A percentile compares a stretch with the other conserved stretches of the same genome.
phyloP scores from a whole-genome alignment of 2,888 invertebrate genomes.

The Sepiola atlantica region DNA sequence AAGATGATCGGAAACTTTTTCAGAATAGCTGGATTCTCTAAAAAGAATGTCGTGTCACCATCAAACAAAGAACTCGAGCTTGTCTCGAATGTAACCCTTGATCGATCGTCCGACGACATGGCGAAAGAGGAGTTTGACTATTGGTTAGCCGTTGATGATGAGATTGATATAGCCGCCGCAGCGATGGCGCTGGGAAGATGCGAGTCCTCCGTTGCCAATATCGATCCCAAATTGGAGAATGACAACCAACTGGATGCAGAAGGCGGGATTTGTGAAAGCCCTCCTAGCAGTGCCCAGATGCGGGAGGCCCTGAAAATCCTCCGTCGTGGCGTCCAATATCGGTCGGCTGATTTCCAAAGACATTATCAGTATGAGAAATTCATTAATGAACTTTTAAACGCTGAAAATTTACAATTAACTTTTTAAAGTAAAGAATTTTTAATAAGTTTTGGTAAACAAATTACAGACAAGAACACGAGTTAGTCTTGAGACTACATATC shows the following conservation, averaged over 20 bases:
- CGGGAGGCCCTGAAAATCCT: conserved; percentile 35
- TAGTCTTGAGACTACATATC: no score
- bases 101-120: background rate
- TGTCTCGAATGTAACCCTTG: background rate
- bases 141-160: background rate
- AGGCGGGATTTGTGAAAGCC: background rate
- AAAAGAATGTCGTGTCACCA: background rate
- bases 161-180: background rate
- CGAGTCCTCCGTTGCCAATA: background rate
- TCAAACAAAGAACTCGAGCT: background rate
- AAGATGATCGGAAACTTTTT: conserved; percentile 36
- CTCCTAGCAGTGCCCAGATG: background rate
- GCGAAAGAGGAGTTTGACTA: background rate
- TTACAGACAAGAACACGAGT: no score
- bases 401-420: no score
- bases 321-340: conserved; percentile 4
- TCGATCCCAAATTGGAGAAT: background rate
- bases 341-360: conserved; percentile 12
- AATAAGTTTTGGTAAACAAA: no score
- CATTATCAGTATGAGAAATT: conserved; percentile 22
- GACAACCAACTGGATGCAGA: background rate
- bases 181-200: background rate
- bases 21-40: background rate
- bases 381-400: background rate
- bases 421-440: no score